These are phyloP conservation scores for Lamellibrachia luymesi DNA, from an alignment of 1,140 invertebrate species.

Conservation along the genomic window DNA sequence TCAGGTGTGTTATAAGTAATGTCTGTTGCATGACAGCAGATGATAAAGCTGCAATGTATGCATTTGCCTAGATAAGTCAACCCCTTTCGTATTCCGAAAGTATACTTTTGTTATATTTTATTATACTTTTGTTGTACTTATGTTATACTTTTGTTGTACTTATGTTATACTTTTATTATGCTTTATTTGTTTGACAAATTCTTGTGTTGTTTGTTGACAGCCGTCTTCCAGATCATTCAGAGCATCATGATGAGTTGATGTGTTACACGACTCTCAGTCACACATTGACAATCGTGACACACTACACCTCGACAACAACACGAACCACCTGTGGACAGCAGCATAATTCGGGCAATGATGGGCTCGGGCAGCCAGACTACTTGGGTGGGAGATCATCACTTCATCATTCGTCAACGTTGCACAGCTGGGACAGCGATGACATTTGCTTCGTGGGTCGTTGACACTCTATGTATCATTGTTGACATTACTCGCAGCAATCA, in stretches of 20 bases:
- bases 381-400: not conserved
- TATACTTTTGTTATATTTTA: too few species aligned
- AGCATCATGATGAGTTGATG: constrained; percentile 50
- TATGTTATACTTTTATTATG: too few species aligned
- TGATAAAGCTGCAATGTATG: too few species aligned
- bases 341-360: not conserved
- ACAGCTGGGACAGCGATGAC: not conserved
- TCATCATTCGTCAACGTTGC: not conserved
- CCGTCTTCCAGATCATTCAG: constrained; percentile 93
- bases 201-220: constrained; percentile 61
- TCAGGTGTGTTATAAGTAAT: too few species aligned
- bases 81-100: too few species aligned
- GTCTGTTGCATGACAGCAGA: too few species aligned
- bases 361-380: too few species aligned
- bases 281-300: not conserved
- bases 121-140: too few species aligned
- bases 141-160: too few species aligned
- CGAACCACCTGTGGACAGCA: not conserved
- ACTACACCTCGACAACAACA: not conserved
- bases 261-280: not conserved
- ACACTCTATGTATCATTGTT: not conserved
- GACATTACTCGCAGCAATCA: not conserved
- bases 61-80: too few species aligned
- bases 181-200: not conserved
- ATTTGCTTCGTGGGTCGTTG: not conserved